A percentile compares a stretch with the other conserved stretches of the same genome.
These are phyloP conservation scores for Calcarius lapponicus DNA, from an alignment of 2,797 vertebrate species.

Conservation along the genomic window DNA sequence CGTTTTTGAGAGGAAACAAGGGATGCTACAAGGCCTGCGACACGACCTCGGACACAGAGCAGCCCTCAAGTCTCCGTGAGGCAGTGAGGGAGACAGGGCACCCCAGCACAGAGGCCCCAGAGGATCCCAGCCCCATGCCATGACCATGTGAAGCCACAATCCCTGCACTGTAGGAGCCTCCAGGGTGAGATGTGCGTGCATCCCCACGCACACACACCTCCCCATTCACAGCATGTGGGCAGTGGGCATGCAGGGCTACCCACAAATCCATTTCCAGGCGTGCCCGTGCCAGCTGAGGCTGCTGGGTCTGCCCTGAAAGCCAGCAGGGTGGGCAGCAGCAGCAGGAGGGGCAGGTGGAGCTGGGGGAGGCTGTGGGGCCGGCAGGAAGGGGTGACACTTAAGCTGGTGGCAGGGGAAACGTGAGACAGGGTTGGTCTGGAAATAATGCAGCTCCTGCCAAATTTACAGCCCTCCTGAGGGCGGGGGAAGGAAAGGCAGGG, in stretches of 20 bases:
- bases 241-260: rapidly evolving
- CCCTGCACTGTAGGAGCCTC: background rate
- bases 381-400: slow-evolving; percentile 1
- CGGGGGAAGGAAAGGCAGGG: background rate
- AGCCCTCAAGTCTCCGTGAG: background rate
- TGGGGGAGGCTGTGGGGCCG: background rate
- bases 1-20: background rate
- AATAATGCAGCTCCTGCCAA: slow-evolving; percentile 27
- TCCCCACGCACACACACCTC: rapidly evolving
- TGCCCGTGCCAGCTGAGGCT: rapidly evolving
- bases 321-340: background rate
- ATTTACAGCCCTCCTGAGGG: slow-evolving; percentile 23
- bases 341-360: background rate
- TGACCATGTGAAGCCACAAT: rapidly evolving
- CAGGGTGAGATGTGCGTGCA: too few relatives aligned
- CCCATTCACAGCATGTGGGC: rapidly evolving
- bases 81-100: background rate
- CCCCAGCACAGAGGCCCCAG: rapidly evolving
- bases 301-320: background rate
- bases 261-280: background rate
- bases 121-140: background rate
- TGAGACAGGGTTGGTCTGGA: slow-evolving; percentile 31
- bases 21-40: background rate
- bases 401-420: background rate
- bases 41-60: background rate